These are phyloP conservation scores for Rotaria macrura DNA, from an alignment of 2,888 invertebrate species.

Conservation along the genomic window DNA sequence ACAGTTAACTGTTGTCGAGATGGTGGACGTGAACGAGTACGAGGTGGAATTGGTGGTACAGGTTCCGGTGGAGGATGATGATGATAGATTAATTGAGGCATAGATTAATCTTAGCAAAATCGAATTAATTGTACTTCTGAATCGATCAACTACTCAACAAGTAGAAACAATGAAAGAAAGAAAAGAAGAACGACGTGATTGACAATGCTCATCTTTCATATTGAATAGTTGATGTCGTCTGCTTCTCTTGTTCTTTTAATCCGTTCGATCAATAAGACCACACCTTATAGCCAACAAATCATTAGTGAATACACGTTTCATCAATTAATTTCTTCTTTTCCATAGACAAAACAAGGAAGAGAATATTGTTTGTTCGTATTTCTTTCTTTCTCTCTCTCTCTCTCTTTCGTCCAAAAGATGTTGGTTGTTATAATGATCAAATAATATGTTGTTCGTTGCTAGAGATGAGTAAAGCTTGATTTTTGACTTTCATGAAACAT, in stretches of 20 bases:
- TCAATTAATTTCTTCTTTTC: background rate
- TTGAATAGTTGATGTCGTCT: background rate
- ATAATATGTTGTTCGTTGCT: background rate
- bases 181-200: too few relatives aligned
- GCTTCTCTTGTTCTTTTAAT: background rate
- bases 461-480: background rate
- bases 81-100: background rate
- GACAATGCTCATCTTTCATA: background rate
- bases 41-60: constrained; percentile 6
- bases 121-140: too few relatives aligned
- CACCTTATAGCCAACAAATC: background rate
- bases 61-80: background rate
- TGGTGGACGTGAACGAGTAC: background rate
- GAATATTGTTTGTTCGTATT: background rate
- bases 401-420: background rate
- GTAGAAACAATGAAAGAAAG: too few relatives aligned
- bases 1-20: background rate
- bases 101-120: background rate
- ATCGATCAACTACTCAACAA: too few relatives aligned
- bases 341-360: background rate
- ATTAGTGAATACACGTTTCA: background rate
- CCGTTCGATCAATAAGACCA: background rate
- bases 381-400: background rate
- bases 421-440: background rate
- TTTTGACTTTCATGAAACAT: background rate